These are phyloP conservation scores for Zaprionus camerounensis DNA, from an alignment of 1,140 invertebrate species.

Conservation along the genomic window DNA sequence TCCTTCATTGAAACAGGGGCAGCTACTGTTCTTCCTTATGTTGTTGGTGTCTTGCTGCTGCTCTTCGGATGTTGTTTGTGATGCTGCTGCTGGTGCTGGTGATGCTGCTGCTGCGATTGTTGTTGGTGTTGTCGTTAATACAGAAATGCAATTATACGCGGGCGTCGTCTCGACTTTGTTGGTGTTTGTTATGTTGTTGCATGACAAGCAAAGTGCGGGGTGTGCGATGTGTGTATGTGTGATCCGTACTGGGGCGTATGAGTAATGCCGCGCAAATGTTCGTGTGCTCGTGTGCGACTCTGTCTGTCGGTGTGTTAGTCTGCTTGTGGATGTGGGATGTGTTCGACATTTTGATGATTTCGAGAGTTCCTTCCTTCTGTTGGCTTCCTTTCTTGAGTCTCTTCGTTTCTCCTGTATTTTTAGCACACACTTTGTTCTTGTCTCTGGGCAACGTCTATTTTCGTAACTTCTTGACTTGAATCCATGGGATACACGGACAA, in stretches of 20 bases:
- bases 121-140: conserved; percentile 55
- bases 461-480: conserved; percentile 39
- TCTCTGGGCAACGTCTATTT: conserved; percentile 51
- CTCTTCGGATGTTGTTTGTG: conserved; percentile 22
- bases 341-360: conserved; percentile 19
- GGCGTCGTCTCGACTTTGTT: conserved; percentile 80
- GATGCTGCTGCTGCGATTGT: conserved; percentile 5
- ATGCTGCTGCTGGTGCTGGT: conserved; percentile 39
- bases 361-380: conserved; percentile 27
- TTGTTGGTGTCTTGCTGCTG: conserved; percentile 36
- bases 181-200: conserved; percentile 75
- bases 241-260: conserved; percentile 48
- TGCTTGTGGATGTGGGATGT: background rate
- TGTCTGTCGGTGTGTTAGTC: conserved; percentile 17
- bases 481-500: conserved; percentile 38
- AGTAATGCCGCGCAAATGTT: conserved; percentile 33
- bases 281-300: conserved; percentile 18
- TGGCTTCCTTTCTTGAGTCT: background rate
- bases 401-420: background rate
- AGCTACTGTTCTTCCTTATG: conserved; percentile 26
- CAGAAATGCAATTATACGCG: conserved; percentile 83
- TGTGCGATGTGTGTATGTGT: conserved; percentile 39
- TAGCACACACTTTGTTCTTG: conserved; percentile 54
- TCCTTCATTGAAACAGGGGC: conserved; percentile 37
- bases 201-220: conserved; percentile 78